Percentiles rank a stretch among this genome's conserved stretches.
Evolutionary conservation across 2,113 vertebrate species (phyloP).

Genomic region (Pipra filicauda): DNA sequence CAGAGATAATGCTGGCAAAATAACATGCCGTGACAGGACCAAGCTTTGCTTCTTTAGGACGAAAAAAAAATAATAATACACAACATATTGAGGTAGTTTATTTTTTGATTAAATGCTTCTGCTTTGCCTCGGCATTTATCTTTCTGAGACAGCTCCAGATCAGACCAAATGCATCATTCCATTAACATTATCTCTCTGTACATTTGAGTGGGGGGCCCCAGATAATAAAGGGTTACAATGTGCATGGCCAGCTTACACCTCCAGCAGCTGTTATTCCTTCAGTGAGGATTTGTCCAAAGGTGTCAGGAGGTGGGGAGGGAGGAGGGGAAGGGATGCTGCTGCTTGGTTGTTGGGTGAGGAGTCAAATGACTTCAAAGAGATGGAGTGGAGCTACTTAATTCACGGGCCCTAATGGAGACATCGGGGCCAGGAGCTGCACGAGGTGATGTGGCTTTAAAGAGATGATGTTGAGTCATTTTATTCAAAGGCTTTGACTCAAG

Average conservation of each 20-base stretch:
- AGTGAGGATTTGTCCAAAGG: neutral
- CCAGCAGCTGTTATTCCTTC: conserved; percentile 11
- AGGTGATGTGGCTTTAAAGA: neutral
- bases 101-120: conserved; percentile 68
- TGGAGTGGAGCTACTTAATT: neutral
- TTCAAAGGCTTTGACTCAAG: neutral
- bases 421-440: neutral
- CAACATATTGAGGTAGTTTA: conserved; percentile 46
- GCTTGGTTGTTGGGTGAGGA: conserved; percentile 13
- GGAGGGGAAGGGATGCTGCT: neutral
- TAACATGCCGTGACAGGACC: conserved; percentile 19
- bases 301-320: neutral
- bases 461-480: neutral
- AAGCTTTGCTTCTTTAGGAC: neutral
- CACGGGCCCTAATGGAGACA: neutral
- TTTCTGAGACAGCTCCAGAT: conserved; percentile 54
- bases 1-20: conserved; percentile 34
- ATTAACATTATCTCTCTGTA: conserved; percentile 69
- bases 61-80: neutral
- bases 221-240: conserved; percentile 35
- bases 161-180: conserved; percentile 58
- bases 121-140: conserved; percentile 63
- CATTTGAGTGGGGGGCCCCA: conserved; percentile 38
- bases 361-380: conserved; percentile 28
- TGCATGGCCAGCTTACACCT: conserved; percentile 6